phyloP scores from a whole-genome alignment of 1,140 invertebrate genomes.

The Sinella curviseta region DNA sequence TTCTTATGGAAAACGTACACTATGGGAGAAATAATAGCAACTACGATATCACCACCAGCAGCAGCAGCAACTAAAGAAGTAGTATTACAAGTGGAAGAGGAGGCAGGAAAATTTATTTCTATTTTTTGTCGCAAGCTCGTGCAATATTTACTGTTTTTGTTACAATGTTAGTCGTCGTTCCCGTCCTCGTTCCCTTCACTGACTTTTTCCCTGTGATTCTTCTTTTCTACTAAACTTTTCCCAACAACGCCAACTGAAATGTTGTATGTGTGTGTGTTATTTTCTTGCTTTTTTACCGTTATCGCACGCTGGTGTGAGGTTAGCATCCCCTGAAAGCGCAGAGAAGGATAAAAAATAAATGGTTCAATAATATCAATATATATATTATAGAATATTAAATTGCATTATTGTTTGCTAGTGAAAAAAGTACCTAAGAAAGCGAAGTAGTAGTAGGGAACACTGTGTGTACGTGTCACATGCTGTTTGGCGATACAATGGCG shows the following conservation, averaged over 20 bases:
- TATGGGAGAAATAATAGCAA: background rate
- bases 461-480: background rate
- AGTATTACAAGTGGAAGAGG: background rate
- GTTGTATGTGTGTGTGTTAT: too few relatives aligned
- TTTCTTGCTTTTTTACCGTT: too few relatives aligned
- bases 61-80: background rate
- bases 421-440: background rate
- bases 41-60: background rate
- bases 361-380: background rate
- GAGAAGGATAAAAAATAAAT: too few relatives aligned
- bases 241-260: too few relatives aligned
- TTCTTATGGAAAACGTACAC: too few relatives aligned
- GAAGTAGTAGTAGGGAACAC: too few relatives aligned
- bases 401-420: background rate
- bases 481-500: background rate
- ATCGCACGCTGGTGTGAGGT: too few relatives aligned
- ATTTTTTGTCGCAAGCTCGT: background rate
- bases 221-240: too few relatives aligned
- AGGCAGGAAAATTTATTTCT: background rate
- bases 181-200: too few relatives aligned
- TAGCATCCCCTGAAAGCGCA: too few relatives aligned
- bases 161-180: background rate
- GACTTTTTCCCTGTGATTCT: too few relatives aligned
- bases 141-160: background rate
- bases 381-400: background rate